phyloP scores from a whole-genome alignment of 1,140 invertebrate genomes.

The Condylostylus longicornis region DNA sequence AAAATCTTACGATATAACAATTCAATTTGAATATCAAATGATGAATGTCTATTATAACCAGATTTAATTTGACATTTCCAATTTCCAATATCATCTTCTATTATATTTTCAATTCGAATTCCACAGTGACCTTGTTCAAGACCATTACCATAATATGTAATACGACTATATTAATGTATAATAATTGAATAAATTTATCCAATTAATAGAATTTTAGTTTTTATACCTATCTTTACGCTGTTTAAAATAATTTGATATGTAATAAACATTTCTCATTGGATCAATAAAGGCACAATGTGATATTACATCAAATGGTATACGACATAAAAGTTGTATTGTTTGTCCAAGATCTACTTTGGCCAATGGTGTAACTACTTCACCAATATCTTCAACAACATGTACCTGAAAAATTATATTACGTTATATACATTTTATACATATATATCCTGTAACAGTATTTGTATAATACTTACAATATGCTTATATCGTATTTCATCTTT shows the following conservation, averaged over 20 bases:
- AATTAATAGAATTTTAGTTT: not conserved
- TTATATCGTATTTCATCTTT: too few relatives aligned
- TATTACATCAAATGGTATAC: constrained; percentile 6
- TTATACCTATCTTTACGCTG: constrained; percentile 5
- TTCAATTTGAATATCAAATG: too few relatives aligned
- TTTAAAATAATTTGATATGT: constrained; percentile 6
- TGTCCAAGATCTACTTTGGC: constrained; percentile 5
- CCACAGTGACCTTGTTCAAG: constrained; percentile 8
- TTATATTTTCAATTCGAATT: constrained; percentile 4
- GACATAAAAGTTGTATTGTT: constrained; percentile 6
- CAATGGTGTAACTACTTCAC: constrained; percentile 6
- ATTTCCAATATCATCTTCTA: constrained; percentile 6
- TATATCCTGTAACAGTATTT: constrained; percentile 8
- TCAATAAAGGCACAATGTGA: constrained; percentile 9
- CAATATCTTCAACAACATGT: constrained; percentile 5
- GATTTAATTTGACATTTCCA: constrained; percentile 12
- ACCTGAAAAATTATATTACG: constrained; percentile 5
- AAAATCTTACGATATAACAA: too few relatives aligned
- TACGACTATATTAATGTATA: constrained; percentile 5
- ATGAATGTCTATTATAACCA: too few relatives aligned
- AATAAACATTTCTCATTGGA: constrained; percentile 7
- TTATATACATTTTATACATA: constrained; percentile 2
- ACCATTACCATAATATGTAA: constrained; percentile 9
- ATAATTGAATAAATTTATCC: not conserved
- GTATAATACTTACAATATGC: too few relatives aligned